Conservation (phyloP, 2,797 vertebrate species). For the Acridotheres tristis region DNA sequence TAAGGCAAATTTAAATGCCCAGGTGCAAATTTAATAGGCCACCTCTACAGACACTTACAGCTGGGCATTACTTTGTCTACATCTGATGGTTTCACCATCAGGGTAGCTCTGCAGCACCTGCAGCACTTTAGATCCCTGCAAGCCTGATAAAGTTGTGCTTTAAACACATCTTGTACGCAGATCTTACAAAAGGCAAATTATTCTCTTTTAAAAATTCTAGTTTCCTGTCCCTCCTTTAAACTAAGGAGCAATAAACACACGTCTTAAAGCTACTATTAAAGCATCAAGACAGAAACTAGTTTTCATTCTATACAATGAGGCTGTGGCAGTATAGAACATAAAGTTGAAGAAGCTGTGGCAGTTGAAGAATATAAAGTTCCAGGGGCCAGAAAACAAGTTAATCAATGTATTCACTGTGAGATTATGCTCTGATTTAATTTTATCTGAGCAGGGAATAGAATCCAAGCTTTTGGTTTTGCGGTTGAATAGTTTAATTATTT, state of each 20-base stretch:
- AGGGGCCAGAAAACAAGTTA: background rate
- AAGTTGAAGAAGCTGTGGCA: background rate
- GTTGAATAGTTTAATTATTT: background rate
- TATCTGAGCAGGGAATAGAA: background rate
- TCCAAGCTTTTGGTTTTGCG: background rate
- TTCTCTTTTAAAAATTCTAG: background rate
- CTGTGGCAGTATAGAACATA: background rate
- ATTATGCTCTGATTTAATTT: background rate
- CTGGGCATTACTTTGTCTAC: background rate
- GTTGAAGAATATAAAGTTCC: background rate
- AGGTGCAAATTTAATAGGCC: background rate
- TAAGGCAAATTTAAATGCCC: background rate
- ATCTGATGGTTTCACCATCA: background rate
- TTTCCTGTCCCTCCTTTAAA: background rate
- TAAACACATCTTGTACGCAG: background rate
- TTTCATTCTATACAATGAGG: background rate
- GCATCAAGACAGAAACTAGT: background rate
- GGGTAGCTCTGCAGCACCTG: background rate
- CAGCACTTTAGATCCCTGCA: background rate
- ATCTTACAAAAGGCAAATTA: background rate
- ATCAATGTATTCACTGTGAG: background rate
- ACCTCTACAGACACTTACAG: background rate
- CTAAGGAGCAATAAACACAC: background rate
- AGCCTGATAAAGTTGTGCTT: background rate
- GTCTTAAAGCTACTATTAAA: background rate